Conservation (phyloP, 2,888 invertebrate species). For the Tetrapedia diversipes region DNA sequence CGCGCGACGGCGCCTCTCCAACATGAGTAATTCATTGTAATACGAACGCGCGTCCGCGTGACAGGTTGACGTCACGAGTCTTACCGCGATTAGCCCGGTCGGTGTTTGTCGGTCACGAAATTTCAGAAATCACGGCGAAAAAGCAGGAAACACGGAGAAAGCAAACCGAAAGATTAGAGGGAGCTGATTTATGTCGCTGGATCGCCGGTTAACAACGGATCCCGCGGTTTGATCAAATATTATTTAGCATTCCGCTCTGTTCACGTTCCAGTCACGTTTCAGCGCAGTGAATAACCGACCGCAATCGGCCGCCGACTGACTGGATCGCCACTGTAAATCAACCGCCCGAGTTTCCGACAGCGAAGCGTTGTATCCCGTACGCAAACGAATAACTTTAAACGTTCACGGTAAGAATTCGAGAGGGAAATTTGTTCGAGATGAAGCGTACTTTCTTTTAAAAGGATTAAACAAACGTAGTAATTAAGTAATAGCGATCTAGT, state of each 20-base stretch:
- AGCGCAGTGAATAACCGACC: slow-evolving; percentile 27
- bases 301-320: slow-evolving; percentile 18
- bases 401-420: no score
- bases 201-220: slow-evolving; percentile 12
- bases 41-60: slow-evolving; percentile 30
- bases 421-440: no score
- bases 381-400: slow-evolving; percentile 13
- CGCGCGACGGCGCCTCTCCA: slow-evolving; percentile 29
- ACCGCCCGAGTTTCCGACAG: not conserved
- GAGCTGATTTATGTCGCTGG: slow-evolving; percentile 38
- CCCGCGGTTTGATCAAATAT: slow-evolving; percentile 37
- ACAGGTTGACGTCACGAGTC: slow-evolving; percentile 55
- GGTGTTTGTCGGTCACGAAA: slow-evolving; percentile 12
- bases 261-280: slow-evolving; percentile 48
- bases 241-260: slow-evolving; percentile 29
- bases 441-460: no score
- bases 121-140: slow-evolving; percentile 1
- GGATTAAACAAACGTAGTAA: no score
- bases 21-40: slow-evolving; percentile 51
- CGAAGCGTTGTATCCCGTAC: not conserved
- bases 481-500: no score
- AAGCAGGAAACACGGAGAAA: not conserved
- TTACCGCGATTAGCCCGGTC: slow-evolving; percentile 2
- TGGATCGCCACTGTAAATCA: slow-evolving; percentile 30
- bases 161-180: not conserved